Base-by-base conservation (phyloP, 2,797 vertebrate species). In the Melanotaenia parkinsoni region DNA sequence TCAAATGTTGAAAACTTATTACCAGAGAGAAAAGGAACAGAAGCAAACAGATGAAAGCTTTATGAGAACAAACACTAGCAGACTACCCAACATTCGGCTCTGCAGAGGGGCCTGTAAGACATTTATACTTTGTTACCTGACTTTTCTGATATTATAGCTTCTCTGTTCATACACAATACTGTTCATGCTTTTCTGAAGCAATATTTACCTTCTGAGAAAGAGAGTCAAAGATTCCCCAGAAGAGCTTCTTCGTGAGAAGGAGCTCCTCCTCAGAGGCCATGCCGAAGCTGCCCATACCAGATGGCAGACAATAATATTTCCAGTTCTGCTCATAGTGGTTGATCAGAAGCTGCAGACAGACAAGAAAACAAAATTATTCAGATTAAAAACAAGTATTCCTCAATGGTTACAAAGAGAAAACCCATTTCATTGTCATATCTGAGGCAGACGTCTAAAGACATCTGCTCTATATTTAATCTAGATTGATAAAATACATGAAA, bases 241-340 rank as follows among this genome's bases (percentile, higher is more conserved):
- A 99, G 76, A 99, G 95, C 85, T 99, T 99, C 92, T 98, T 98
- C 1, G 98, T 98, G 77, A 99, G 96, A 65, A 98, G 95, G 16
- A 99, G 88, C 67, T 99, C 98, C 75, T 99, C 98, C 84, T 97
- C 98, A 4, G 96, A 96, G 13, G 98, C 97, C 20, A 93, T 95
- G 68, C 98, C 98, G 12, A 94, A 98, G 92, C 92, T 94, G 40
- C 96, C 96, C 83, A 97, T 95, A 79, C 97, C 97, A 43, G 96
- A 96, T 9, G 98, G 98, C 56, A 99, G 95, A 77, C 98, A 99
- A 89, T 99, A 99, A 82, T 99, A 99, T 92, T 99, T 99, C 98
- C 98, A 99, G 92, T 96, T 97, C 89, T 96, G 98, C 76, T 99
- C 97, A 50, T 98, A 99, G 90, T 99, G 98, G 87, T 96, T 97